A percentile compares a stretch with the other conserved stretches of the same genome.
These are phyloP conservation scores for Gasterosteus nipponicus DNA, from an alignment of 2,113 vertebrate species.

Conservation along the genomic window DNA sequence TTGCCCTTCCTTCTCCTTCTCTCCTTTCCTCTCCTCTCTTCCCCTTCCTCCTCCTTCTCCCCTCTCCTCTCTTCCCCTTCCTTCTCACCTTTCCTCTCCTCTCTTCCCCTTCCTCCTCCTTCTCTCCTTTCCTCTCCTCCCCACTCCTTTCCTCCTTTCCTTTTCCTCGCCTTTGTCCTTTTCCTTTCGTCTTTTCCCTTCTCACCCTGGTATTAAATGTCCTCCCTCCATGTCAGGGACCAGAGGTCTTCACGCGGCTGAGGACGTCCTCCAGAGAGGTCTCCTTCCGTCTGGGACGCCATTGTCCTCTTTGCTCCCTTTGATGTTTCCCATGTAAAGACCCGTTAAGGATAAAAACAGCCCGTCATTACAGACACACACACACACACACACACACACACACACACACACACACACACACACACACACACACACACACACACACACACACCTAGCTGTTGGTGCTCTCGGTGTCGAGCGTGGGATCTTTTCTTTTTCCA, in stretches of 20 bases:
- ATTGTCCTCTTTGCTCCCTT: conserved; percentile 12
- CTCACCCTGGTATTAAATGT: conserved; percentile 26
- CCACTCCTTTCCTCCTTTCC: too few relatives aligned
- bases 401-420: too few relatives aligned
- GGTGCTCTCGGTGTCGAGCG: conserved; percentile 47
- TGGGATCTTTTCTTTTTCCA: conserved; percentile 66
- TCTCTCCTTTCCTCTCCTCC: too few relatives aligned
- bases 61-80: background rate
- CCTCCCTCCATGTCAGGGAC: conserved; percentile 31
- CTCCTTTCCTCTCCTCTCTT: background rate
- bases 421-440: too few relatives aligned
- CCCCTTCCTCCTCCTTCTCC: background rate
- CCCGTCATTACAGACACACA: background rate
- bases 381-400: conserved; percentile 20
- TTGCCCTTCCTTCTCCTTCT: background rate
- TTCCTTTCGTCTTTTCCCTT: background rate
- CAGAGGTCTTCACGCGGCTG: background rate
- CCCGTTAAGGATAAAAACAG: conserved; percentile 22
- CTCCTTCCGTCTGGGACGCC: conserved; percentile 11
- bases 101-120: too few relatives aligned
- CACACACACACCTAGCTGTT: conserved; percentile 1
- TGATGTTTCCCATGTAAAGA: conserved; percentile 18
- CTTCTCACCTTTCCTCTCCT: background rate
- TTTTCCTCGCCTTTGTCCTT: background rate
- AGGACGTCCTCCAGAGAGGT: conserved; percentile 5